Evolutionary conservation across 2,113 vertebrate genomes (phyloP).

Genomic region (Porphyrio hochstetteri): DNA sequence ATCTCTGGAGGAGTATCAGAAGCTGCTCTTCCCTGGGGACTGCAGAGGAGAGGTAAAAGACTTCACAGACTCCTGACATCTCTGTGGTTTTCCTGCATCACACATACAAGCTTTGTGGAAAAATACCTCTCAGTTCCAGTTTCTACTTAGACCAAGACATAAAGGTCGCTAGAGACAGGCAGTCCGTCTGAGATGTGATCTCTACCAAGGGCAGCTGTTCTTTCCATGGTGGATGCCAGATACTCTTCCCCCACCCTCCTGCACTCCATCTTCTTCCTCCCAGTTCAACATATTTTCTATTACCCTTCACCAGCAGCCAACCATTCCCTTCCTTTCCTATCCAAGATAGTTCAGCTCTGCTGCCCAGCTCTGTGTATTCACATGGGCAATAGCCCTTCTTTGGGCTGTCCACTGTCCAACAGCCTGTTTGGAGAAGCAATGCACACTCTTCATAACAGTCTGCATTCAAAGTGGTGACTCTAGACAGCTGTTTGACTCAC

Average conservation of each 20-base stretch:
- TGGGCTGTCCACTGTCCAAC: not conserved
- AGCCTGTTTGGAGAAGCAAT: not conserved
- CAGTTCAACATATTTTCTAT: not conserved
- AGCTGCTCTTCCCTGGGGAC: not conserved
- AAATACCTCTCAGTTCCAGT: not conserved
- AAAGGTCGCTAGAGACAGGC: not conserved
- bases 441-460: not conserved
- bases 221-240: not conserved
- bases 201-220: not conserved
- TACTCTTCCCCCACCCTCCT: not conserved
- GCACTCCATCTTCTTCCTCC: not conserved
- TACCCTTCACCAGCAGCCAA: not conserved
- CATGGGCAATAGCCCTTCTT: not conserved
- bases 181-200: not conserved
- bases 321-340: not conserved
- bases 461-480: not conserved
- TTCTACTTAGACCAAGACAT: not conserved
- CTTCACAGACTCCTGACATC: not conserved
- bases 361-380: not conserved
- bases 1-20: not conserved
- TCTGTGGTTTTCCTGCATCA: not conserved
- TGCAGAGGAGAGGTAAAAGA: not conserved
- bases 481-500: not conserved
- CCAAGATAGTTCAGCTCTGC: not conserved
- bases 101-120: not conserved